phyloP scores from a whole-genome alignment of 2,797 vertebrate genomes.

The Rhabdophis nuchalis region DNA sequence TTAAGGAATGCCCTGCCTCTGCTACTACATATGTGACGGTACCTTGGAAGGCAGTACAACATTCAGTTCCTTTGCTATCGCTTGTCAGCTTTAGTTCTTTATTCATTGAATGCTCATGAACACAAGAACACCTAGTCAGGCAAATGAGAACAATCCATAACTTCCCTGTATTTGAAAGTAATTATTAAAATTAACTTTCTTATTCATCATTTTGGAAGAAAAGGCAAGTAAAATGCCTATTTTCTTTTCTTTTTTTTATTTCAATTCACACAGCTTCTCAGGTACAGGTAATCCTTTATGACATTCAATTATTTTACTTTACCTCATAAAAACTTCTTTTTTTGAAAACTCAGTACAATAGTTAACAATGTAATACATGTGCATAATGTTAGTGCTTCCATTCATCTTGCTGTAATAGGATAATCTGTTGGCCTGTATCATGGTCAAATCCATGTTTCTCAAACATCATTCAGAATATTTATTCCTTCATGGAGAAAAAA shows the following conservation, averaged over 20 bases:
- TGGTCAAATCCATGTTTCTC: neutral
- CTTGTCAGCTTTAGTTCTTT: constrained; percentile 50
- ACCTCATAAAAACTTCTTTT: neutral
- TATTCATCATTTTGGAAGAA: constrained; percentile 56
- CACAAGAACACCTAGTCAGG: constrained; percentile 41
- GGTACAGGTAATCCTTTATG: neutral
- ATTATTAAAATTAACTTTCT: constrained; percentile 7
- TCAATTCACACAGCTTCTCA: constrained; percentile 25
- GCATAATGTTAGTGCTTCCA: neutral
- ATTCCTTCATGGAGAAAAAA: neutral
- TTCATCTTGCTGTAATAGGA: neutral
- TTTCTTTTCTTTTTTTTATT: constrained; percentile 10
- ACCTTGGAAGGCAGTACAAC: neutral
- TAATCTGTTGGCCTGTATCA: neutral
- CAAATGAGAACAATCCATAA: constrained; percentile 33
- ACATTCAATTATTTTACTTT: neutral
- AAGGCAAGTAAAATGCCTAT: neutral
- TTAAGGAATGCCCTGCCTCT: constrained; percentile 1
- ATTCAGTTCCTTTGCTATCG: constrained; percentile 35
- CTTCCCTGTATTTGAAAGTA: neutral
- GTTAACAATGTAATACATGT: rapidly evolving
- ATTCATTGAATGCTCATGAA: constrained; percentile 52
- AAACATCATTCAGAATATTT: neutral
- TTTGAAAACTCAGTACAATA: constrained; percentile 5
- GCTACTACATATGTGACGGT: neutral